Base-by-base conservation (phyloP, 2,113 vertebrate genomes). In the Siniperca knerii region DNA sequence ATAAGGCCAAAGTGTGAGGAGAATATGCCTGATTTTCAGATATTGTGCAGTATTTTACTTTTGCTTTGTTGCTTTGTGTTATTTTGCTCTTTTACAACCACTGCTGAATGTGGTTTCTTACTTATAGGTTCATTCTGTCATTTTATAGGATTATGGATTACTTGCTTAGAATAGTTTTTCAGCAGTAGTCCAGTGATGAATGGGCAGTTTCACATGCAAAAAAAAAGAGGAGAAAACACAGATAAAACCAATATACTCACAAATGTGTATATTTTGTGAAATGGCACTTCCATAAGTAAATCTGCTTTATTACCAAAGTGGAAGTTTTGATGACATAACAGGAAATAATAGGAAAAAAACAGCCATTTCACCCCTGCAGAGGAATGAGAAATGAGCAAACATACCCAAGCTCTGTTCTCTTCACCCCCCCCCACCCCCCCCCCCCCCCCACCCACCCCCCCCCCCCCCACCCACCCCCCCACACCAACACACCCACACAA, bases 311-410 rank as follows among this genome's bases (percentile, higher is more conserved):
- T 79, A 75, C 62, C 69, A 90, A 83, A 87, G 73, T 90, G 84
- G 82, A 92, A 85, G 77, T 89, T 91, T 88, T 88, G 81, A 89
- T 81, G 79, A 87, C 71, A 79, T 87, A 89, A 93, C 60, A 86
- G 77, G 75, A 89, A 90, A 87, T 29, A 29, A 29, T 29, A 29
- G 1, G 29, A 29, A 29, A 40, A 40, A 90, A 82, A 70, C 61
- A 81, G 50, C 69, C 20, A 81, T 93, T 92, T 85, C 87, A 90
- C 90, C 85, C 91, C 86, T 91, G 91, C 90, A 85, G 90, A 78
- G 87, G 84, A 80, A 91, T 91, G 89, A 93, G 80, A 84, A 84
- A 91, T 88, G 90, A 87, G 80, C 69, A 90, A 88, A 88, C 83
- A 89, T 40, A 88, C 57, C 70, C 61, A 76, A 73, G 55, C 57